Evolutionary conservation across 2,888 invertebrate species (phyloP), one percentile per base, ranked within the genome.

Genomic region (Leptinotarsa juncta): DNA sequence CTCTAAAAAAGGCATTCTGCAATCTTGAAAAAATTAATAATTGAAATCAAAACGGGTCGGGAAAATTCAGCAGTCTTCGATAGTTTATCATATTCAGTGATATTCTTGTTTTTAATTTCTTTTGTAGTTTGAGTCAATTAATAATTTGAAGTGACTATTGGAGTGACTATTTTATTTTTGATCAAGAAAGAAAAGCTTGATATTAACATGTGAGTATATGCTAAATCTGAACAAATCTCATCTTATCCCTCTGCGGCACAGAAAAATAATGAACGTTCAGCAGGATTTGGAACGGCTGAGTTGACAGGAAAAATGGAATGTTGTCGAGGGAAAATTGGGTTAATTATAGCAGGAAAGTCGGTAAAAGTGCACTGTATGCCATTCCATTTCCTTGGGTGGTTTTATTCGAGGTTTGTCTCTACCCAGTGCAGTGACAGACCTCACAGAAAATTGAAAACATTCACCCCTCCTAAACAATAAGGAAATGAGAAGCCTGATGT

Each of bases 191-290:
- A 16, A 51, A 15, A 4, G 4, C 51, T 2, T 51, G 3, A 15
- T n/a, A 51, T 16, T 1, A n/a, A 42, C 10, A 42, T 42, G 32
- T 42, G 14, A 14, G n/a, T n/a, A 51, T 16, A 7, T n/a, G n/a
- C 51, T 51, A 7, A 51, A n/a, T n/a, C 51, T n/a, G 51, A 51
- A n/a, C 51, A 51, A 51, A 51, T 51, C 51, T n/a, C n/a, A n/a
- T n/a, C 15, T n/a, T 14, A 51, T 51, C 51, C 51, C 51, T 51
- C 4, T 51, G 51, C 51, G 51, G 51, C n/a, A 51, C 15, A 51
- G 51, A n/a, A 51, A 51, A 51, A 51, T 16, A 16, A 51, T n/a
- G 2, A 15, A 51, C 16, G 16, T 51, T 51, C 51, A 51, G n/a
- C 4, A n/a, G 51, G 51, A 51, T 16, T 51, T 14, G 2, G n/a